Conservation (phyloP, 37 sponge, comb jelly and placozoan species). For the Hexactinellida sp. region DNA sequence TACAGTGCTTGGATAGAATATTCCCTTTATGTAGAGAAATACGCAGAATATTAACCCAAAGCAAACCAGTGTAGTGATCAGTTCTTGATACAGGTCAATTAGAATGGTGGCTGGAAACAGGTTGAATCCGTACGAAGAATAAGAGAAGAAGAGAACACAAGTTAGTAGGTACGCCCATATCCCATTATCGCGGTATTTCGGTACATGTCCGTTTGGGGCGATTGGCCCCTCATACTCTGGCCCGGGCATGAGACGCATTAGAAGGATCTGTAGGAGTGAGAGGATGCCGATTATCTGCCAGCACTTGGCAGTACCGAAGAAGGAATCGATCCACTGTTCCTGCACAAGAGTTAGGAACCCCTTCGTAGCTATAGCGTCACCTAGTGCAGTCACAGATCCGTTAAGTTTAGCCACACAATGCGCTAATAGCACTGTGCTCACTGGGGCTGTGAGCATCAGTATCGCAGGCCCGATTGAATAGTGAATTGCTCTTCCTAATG, state of each 20-base stretch:
- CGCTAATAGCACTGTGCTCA: not conserved
- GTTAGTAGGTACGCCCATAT: not conserved
- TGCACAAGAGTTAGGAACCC: not conserved
- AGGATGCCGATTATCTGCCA: not conserved
- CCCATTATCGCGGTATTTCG: conserved; percentile 15
- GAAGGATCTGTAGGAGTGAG: not conserved
- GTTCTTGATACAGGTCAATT: not conserved
- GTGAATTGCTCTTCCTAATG: not conserved
- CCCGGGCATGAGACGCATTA: not conserved
- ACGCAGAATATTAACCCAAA: conserved; percentile 21
- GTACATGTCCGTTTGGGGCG: conserved; percentile 18
- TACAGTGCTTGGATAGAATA: conserved; percentile 14
- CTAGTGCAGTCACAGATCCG: not conserved
- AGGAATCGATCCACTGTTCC: not conserved
- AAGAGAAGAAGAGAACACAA: not conserved
- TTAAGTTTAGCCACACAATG: conserved; percentile 14
- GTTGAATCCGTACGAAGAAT: not conserved
- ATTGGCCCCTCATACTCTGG: conserved; percentile 15
- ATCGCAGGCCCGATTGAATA: conserved; percentile 3
- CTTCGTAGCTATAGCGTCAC: not conserved
- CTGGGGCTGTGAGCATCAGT: conserved; percentile 20
- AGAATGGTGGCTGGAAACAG: conserved; percentile 4
- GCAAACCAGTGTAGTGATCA: conserved; percentile 10
- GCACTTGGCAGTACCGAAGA: not conserved
- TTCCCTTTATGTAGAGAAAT: conserved; percentile 10